Evolutionary conservation across 1,140 invertebrate genomes (phyloP), one percentile per base, ranked within the genome.

Genomic region (Ylistrum balloti): DNA sequence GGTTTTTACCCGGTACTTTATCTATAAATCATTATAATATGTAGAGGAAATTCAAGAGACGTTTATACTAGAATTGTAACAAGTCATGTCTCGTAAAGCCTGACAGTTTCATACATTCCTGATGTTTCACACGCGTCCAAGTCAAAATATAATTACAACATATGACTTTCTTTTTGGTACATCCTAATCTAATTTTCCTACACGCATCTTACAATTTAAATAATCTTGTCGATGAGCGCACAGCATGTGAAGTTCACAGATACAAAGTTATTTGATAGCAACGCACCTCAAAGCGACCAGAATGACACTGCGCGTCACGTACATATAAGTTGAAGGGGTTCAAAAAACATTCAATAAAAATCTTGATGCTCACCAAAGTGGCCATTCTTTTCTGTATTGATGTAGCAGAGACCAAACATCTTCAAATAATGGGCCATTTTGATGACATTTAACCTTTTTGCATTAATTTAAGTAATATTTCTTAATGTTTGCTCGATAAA

Each of bases 21-120:
- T 28, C 56, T 74, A n/a, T 74, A 74, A 74, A 74, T 74, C 56
- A 74, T 11, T 74, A 9, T 28, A 74, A 28, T n/a, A n/a, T n/a
- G n/a, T n/a, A 74, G 5, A 74, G 28, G 56, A 28, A 74, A n/a
- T 28, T 28, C 22, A 5, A 28, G 56, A 74, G 56, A 74, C 56
- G 28, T 74, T 74, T 28, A 28, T 28, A 74, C 56, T 5, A 11
- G 56, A 5, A 5, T 28, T 74, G 56, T 74, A 74, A 74, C 56
- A 28, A 74, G 56, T 28, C n/a, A 28, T 74, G 56, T 74, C 56
- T 74, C 56, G 56, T n/a, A 74, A 74, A 74, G n/a, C 22, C 22
- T 74, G 56, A 74, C 56, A 74, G 56, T 74, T 74, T 74, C 56
- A 74, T 74, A 74, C n/a, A 74, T 74, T 74, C 17, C n/a, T 74